phyloP scores from a whole-genome alignment of 2,113 vertebrate species.

The Felis catus region F.catus_Fca126_mat1.0 CM031418.1:85113501-85114000 shows the following conservation, averaged over 20 bases:
- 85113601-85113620: neutral
- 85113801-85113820: neutral
- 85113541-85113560: neutral
- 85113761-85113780: neutral
- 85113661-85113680: neutral
- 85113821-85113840: neutral
- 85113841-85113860: neutral
- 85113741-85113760: neutral
- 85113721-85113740: neutral
- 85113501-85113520: neutral
- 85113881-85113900: neutral
- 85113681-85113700: neutral
- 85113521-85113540: neutral
- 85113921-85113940: neutral
- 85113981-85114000: neutral
- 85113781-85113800: neutral
- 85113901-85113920: neutral
- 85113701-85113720: neutral
- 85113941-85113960: neutral
- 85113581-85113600: neutral
- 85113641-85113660: neutral
- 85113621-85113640: neutral
- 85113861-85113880: neutral
- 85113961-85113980: neutral
- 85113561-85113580: neutral